Conservation (phyloP, 2,888 invertebrate genomes). For the Osmoderma eremita region DNA sequence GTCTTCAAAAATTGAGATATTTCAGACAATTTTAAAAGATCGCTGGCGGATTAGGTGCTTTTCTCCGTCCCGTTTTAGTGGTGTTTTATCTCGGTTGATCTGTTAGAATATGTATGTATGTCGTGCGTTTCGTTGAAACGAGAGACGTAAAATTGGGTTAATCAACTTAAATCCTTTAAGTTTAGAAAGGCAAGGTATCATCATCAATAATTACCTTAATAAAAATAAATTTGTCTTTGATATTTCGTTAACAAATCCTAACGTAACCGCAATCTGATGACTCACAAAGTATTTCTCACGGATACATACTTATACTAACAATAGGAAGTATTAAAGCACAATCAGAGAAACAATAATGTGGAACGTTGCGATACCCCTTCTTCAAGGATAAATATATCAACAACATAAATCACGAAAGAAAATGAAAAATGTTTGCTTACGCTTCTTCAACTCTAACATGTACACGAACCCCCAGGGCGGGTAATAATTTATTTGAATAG, state of each 20-base stretch:
- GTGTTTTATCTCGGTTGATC: constrained; percentile 11
- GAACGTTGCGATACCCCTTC: constrained; percentile 4
- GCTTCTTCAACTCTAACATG: not conserved
- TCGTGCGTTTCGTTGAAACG: not conserved
- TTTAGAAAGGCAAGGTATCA: not conserved
- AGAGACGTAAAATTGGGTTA: not conserved
- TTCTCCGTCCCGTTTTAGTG: not conserved
- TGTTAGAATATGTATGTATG: constrained; percentile 3
- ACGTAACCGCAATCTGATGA: too few species aligned
- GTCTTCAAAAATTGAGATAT: constrained; percentile 38
- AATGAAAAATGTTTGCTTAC: not conserved
- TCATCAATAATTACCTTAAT: too few species aligned
- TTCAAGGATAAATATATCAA: constrained; percentile 17
- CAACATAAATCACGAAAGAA: constrained; percentile 9
- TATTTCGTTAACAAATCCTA: too few species aligned
- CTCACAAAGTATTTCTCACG: not conserved
- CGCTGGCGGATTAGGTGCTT: constrained; percentile 14
- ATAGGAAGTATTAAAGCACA: not conserved
- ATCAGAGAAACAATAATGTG: constrained; percentile 25
- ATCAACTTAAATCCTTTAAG: not conserved
- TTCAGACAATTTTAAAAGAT: constrained; percentile 34
- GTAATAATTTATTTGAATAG: not conserved
- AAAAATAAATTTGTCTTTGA: too few species aligned
- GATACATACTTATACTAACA: not conserved
- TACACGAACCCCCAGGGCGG: not conserved